Evolutionary conservation across 1,140 invertebrate genomes (phyloP), one percentile per base, ranked within the genome.

Genomic region (Homarus americanus): DNA sequence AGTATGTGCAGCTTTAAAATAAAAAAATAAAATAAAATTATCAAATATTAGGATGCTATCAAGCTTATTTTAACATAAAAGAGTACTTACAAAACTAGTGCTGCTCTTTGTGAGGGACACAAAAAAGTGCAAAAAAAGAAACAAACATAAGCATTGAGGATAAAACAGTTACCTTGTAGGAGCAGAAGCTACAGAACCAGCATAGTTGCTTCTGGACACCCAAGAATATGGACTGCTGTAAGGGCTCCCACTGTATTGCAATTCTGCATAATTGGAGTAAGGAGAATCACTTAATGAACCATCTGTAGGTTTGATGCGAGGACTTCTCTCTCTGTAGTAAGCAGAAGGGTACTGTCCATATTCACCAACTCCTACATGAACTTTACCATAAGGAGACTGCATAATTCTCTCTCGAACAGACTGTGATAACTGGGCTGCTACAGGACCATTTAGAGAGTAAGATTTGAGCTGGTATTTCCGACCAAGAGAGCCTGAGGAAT

Each of bases 391-490:
- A 0, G 92, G 92, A 32, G 97, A 95, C 93, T 96, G 95, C 91
- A 93, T 86, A 12, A 98, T 95, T 32, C 97, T 95, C 93, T 98
- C 97, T 0, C 97, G 94, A 0, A 98, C 97, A 24, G 96, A 97
- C 86, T 97, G 97, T 1, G 97, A 97, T 32, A 98, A 94, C 93
- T 98, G 97, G 72, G 96, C 97, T 0, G 97, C 97, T 28, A 97
- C 96, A 1, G 97, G 96, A 24, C 97, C 97, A 32, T 97, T 97
- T 40, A 97, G 93, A 5, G 97, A 97, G 94, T 97, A 97, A 53
- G 97, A 97, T 83, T 94, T 94, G 24, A 93, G 88, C 69, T 92
- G 93, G 83, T 93, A 93, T 73, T 92, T 88, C 32, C 93, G 76
- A 73, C 88, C 88, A 85, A 93, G 91, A 38, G 92, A 93, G 17